These are phyloP conservation scores for Drosophila siamana DNA, from an alignment of 2,888 invertebrate genomes.

Conservation along the genomic window DNA sequence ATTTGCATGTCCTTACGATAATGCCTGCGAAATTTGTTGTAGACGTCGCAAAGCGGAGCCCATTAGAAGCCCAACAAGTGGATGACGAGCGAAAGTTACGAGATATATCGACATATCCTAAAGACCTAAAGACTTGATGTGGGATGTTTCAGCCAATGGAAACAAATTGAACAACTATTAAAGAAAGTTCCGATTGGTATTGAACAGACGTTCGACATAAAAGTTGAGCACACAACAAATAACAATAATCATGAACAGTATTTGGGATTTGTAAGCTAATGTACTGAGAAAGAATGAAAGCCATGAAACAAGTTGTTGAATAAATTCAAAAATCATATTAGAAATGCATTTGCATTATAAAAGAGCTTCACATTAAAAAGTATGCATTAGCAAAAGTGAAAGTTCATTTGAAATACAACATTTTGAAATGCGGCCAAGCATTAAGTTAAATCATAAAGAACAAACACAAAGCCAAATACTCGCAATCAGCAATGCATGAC, in stretches of 20 bases:
- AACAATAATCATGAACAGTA: not conserved
- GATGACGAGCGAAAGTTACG: not conserved
- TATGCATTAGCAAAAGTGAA: not conserved
- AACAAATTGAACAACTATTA: not conserved
- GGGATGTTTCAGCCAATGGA: not conserved
- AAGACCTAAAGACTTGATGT: not conserved
- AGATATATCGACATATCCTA: not conserved
- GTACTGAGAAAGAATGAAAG: too few relatives aligned
- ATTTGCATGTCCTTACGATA: slow-evolving; percentile 61
- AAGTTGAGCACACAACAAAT: not conserved
- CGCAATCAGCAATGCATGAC: slow-evolving; percentile 59
- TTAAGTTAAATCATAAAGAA: slow-evolving; percentile 27
- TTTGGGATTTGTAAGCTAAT: not conserved
- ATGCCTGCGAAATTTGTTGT: slow-evolving; percentile 22
- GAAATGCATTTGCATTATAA: slow-evolving; percentile 1
- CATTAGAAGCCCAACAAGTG: slow-evolving; percentile 35
- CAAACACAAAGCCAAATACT: slow-evolving; percentile 6
- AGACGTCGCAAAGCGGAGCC: slow-evolving; percentile 8
- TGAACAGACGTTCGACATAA: not conserved
- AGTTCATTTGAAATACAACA: not conserved
- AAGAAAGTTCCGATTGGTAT: not conserved
- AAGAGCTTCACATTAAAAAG: too few relatives aligned
- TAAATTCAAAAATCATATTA: not conserved
- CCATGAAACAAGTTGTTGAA: not conserved
- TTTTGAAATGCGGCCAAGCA: not conserved